phyloP scores from a whole-genome alignment of 1,140 invertebrate genomes.

The Rhagoletis zephyria region DNA sequence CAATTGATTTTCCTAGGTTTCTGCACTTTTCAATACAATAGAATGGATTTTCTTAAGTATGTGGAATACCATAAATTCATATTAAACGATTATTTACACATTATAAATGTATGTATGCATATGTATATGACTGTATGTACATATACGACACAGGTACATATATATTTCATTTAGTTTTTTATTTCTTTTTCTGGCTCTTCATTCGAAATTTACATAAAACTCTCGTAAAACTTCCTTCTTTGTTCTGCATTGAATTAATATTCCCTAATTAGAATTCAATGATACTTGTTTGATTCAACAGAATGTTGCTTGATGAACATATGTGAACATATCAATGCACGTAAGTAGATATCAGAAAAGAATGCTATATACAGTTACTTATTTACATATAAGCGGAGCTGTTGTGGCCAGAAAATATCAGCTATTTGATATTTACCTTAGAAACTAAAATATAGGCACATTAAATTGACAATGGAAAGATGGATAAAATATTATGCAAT shows the following conservation, averaged over 20 bases:
- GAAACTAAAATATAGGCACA: no score
- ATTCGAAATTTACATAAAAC: slow-evolving; percentile 27
- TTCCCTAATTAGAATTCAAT: neutral
- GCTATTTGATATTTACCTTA: no score
- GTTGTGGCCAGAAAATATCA: no score
- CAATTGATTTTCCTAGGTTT: no score
- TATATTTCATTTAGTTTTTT: neutral
- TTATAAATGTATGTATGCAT: neutral
- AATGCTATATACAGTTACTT: neutral
- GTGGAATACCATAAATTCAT: neutral
- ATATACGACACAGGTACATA: neutral
- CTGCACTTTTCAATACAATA: neutral
- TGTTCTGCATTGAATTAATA: neutral
- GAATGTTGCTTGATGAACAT: neutral
- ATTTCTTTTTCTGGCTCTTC: neutral
- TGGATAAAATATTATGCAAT: no score
- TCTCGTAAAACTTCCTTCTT: neutral
- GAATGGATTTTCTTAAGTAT: neutral
- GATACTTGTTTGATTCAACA: neutral
- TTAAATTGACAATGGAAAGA: no score
- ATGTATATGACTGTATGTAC: neutral
- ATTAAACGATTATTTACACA: neutral
- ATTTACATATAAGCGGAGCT: no score
- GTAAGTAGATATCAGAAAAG: neutral
- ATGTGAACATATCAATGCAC: neutral